These are phyloP conservation scores for Microplitis demolitor DNA, from an alignment of 1,140 invertebrate genomes.

Conservation along the genomic window DNA sequence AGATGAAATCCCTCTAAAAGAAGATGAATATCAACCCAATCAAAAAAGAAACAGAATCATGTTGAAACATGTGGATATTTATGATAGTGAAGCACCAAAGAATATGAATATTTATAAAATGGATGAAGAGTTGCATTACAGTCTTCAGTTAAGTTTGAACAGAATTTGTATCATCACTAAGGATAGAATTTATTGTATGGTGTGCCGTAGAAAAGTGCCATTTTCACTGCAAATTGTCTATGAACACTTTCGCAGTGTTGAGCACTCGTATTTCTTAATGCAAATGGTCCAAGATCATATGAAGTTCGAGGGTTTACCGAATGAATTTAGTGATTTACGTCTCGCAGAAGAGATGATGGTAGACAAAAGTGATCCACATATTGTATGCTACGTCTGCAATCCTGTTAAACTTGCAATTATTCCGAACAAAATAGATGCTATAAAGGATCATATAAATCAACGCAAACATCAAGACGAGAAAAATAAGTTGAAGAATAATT, in stretches of 20 bases:
- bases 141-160: background rate
- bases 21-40: too few relatives aligned
- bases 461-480: background rate
- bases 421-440: background rate
- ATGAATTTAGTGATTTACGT: background rate
- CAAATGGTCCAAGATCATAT: background rate
- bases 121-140: background rate
- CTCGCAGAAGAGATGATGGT: background rate
- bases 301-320: background rate
- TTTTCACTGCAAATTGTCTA: background rate
- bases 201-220: background rate
- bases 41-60: too few relatives aligned
- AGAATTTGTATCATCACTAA: background rate
- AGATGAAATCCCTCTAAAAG: too few relatives aligned
- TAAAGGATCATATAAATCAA: constrained; percentile 11
- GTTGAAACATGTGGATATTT: too few relatives aligned
- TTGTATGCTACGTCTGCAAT: background rate
- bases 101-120: background rate
- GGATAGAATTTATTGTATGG: background rate
- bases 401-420: background rate
- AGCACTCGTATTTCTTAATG: background rate
- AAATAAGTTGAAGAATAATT: background rate
- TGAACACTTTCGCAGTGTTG: background rate
- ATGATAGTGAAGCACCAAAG: too few relatives aligned
- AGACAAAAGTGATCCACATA: background rate